Evolutionary conservation across 35 echinoderm and acorn worm genomes (phyloP), one percentile per base, ranked within the genome.

Genomic region (Anneissia japonica): DNA sequence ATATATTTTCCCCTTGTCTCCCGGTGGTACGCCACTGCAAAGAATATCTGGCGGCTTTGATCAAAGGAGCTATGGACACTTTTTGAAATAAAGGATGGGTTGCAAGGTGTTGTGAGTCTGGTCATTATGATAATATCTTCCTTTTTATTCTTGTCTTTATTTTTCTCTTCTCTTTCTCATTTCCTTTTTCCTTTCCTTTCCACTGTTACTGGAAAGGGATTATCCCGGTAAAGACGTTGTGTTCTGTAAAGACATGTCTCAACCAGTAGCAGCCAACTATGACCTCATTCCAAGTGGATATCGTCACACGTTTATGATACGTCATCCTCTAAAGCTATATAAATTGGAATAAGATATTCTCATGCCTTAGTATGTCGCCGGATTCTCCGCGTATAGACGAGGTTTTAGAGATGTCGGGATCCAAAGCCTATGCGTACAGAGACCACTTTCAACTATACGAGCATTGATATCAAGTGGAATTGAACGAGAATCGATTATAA

Each of bases 171-270:
- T n/a, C n/a, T n/a, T n/a, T n/a, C n/a, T n/a, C n/a, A n/a, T n/a
- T n/a, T n/a, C n/a, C n/a, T n/a, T n/a, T n/a, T n/a, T n/a, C n/a
- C n/a, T n/a, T n/a, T n/a, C n/a, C n/a, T n/a, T n/a, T n/a, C n/a
- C n/a, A n/a, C n/a, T n/a, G n/a, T 64, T 64, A 23, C 51, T 80
- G 23, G 76, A 88, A 74, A 77, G 37, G 1, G 77, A 80, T 2
- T 88, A 88, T 64, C 76, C 77, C 3, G 86, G 41, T 9, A 88
- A 88, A 46, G 51, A 80, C 28, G 26, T 88, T 30, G 30, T 88
- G 32, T 34, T 88, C 1, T 80, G 86, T 17, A 88, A 88, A 51
- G 86, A 88, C 28, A 34, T 79, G 31, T 37, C 77, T 6, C 76
- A 81, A 32, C 30, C 26, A 21, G 33, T 88, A n/a, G 12, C 79